These are phyloP conservation scores for Todiramphus saurophagus DNA, from an alignment of 2,113 vertebrate genomes.

Conservation along the genomic window DNA sequence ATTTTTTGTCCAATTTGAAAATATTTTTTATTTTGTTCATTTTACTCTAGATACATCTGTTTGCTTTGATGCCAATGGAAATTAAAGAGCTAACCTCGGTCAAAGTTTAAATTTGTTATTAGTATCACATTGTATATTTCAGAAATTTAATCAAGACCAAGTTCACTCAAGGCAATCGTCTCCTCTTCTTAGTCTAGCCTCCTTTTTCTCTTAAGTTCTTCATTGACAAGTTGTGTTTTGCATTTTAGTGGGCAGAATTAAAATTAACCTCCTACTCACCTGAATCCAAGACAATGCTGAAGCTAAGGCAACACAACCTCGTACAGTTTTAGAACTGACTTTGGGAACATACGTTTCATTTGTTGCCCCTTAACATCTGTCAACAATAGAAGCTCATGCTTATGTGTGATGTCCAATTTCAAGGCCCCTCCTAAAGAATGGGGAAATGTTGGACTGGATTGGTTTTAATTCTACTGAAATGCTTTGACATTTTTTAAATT, in stretches of 20 bases:
- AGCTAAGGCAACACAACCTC: background rate
- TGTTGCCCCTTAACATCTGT: background rate
- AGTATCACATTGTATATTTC: background rate
- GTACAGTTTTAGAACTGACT: background rate
- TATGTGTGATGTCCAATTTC: background rate
- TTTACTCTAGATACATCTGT: background rate
- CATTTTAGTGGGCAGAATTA: background rate
- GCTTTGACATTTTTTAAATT: background rate
- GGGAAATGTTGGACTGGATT: background rate
- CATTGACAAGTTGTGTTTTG: background rate
- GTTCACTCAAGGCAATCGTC: background rate
- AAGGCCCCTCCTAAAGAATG: background rate
- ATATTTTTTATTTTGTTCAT: background rate
- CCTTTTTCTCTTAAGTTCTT: background rate
- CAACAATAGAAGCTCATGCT: background rate
- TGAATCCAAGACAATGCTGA: background rate
- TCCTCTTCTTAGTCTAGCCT: background rate
- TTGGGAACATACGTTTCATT: background rate
- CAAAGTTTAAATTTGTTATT: conserved; percentile 26
- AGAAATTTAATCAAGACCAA: background rate
- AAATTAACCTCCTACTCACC: background rate
- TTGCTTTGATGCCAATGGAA: conserved; percentile 29
- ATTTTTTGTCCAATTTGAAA: background rate
- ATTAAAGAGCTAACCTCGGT: background rate
- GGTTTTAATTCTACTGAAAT: background rate